A percentile compares a stretch with the other conserved stretches of the same genome.
These are phyloP conservation scores for Apomyelois bistriatella DNA, from an alignment of 2,888 invertebrate species.

Conservation along the genomic window DNA sequence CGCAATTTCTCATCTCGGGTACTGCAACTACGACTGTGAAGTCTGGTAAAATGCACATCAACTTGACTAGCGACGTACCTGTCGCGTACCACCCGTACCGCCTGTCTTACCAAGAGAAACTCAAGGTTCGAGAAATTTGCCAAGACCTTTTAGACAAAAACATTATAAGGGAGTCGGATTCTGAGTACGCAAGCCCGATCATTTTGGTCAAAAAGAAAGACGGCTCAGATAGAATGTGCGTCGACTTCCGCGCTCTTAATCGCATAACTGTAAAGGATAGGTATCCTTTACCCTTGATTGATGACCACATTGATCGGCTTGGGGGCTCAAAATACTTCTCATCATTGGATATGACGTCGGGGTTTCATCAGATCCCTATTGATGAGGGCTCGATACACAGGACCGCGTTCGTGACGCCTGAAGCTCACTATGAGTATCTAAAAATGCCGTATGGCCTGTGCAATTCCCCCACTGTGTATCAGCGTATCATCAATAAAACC, in stretches of 20 bases:
- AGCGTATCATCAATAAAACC: background rate
- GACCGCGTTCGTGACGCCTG: background rate
- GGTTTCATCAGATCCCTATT: background rate
- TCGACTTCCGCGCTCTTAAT: conserved; percentile 6
- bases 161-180: conserved; percentile 1
- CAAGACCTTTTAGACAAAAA: conserved; percentile 2
- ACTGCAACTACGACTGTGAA: conserved; percentile 20
- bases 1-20: conserved; percentile 21
- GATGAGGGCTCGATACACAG: background rate
- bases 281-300: conserved; percentile 6
- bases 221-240: no score
- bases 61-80: background rate
- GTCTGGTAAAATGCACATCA: conserved; percentile 1
- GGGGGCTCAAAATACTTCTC: background rate
- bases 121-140: conserved; percentile 5
- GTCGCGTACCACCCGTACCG: conserved; percentile 9
- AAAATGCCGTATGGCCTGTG: background rate
- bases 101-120: conserved; percentile 9
- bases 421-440: background rate
- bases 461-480: background rate
- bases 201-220: no score
- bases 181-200: no score
- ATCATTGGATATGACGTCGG: background rate
- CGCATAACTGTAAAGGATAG: conserved; percentile 4
- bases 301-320: no score